Conservation (phyloP, 2,113 vertebrate species). For the Apteryx owenii region DNA sequence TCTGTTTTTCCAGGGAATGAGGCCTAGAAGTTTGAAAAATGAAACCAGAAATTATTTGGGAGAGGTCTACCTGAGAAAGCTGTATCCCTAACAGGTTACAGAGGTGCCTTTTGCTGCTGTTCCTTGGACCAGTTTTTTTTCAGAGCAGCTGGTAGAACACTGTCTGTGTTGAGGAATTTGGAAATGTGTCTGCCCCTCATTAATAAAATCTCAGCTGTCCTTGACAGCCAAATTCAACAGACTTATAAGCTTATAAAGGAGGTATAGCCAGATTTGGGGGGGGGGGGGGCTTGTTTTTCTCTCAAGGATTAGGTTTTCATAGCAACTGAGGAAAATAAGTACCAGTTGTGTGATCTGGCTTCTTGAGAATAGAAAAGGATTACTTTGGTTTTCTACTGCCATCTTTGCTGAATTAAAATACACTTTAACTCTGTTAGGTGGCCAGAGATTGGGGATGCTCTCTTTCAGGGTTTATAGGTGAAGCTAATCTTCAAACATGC, state of each 20-base stretch:
- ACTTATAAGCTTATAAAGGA: not conserved
- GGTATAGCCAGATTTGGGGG: not conserved
- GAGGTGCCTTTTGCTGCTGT: not conserved
- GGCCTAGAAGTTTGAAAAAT: not conserved
- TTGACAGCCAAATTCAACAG: not conserved
- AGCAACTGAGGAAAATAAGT: not conserved
- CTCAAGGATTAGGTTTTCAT: not conserved
- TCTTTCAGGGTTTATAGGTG: not conserved
- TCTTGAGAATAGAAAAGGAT: not conserved
- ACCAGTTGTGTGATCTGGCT: not conserved
- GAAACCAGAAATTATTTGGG: not conserved
- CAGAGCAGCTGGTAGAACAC: not conserved
- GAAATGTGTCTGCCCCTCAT: not conserved
- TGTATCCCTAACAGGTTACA: not conserved
- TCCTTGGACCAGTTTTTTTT: not conserved
- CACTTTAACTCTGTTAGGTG: not conserved
- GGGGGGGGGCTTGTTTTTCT: too few species aligned
- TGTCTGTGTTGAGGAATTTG: not conserved
- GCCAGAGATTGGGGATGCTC: not conserved
- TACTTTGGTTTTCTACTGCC: not conserved
- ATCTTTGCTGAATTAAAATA: not conserved
- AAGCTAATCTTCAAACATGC: not conserved
- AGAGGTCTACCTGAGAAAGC: not conserved
- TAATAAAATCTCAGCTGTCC: not conserved
- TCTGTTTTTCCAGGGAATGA: not conserved